Evolutionary conservation across 1,140 invertebrate genomes (phyloP), one percentile per base, ranked within the genome.

Genomic region (Schmidtea mediterranea): DNA sequence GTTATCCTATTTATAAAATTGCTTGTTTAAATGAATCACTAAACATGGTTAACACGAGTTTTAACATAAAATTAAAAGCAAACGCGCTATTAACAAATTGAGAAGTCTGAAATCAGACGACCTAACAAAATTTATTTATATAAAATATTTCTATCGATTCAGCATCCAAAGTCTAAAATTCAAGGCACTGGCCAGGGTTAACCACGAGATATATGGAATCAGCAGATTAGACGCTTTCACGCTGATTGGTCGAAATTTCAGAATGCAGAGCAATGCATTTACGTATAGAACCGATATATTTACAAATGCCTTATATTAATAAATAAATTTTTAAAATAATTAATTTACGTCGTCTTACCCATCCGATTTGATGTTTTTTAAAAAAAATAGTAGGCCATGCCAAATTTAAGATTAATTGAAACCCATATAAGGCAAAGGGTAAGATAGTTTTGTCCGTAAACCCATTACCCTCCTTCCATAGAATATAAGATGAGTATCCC

Each of bases 331-430:
- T n/a, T n/a, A n/a, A n/a, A n/a, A n/a, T n/a, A n/a, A n/a, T n/a
- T n/a, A n/a, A n/a, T n/a, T n/a, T n/a, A n/a, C n/a, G n/a, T n/a
- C n/a, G n/a, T n/a, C n/a, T 52, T 52, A 61, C 79, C 71, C 73
- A 70, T 66, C 79, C 77, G 2, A 79, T 67, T 52, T 74, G 73
- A 50, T 76, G 75, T 22, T 67, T 54, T 40, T 75, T 75, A 63
- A 84, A 84, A 65, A 84, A 84, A 15, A 84, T 73, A 6, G 79
- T 80, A 1, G 78, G 74, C 80, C 80, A 86, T 0, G 74, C 70
- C 77, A 78, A 83, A 60, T 84, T 86, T 0, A 84, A 62, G 0
- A 74, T 71, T 43, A 86, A 63, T 58, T 82, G 80, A 1, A 71
- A 62, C 5, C 74, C 78, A 55, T 80, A 84, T 19, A 78, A 58